phyloP scores from a whole-genome alignment of 1,140 invertebrate species.

The Psix sp. region DNA sequence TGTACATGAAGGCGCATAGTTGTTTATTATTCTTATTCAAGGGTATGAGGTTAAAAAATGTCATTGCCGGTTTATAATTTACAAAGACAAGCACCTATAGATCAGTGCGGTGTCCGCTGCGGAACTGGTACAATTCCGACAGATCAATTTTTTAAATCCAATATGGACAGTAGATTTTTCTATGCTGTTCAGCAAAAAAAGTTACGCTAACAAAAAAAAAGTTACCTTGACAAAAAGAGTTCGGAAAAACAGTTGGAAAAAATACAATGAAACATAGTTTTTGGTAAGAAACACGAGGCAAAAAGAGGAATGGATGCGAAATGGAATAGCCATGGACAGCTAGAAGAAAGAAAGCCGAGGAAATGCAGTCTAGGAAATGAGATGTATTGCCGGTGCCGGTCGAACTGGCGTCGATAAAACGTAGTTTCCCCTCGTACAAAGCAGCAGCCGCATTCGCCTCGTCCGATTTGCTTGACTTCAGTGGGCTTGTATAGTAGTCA shows the following conservation, averaged over 20 bases:
- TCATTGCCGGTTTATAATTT: conserved; percentile 30
- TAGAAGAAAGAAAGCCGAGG: conserved; percentile 31
- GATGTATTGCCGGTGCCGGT: conserved; percentile 24
- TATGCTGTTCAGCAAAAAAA: conserved; percentile 12
- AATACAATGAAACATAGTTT: too few species aligned
- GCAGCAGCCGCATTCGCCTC: conserved; percentile 19
- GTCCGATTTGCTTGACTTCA: conserved; percentile 30
- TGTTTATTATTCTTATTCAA: conserved; percentile 20
- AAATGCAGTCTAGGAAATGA: conserved; percentile 47
- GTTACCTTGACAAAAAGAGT: too few species aligned
- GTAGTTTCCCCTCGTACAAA: conserved; percentile 38
- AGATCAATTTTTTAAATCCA: conserved; percentile 65
- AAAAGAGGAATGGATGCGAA: conserved; percentile 8
- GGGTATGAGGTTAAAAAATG: conserved; percentile 7
- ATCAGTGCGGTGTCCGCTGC: conserved; percentile 14
- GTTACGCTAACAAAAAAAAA: conserved; percentile 1
- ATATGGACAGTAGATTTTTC: too few species aligned
- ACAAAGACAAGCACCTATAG: conserved; percentile 15
- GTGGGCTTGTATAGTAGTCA: not conserved
- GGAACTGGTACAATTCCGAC: conserved; percentile 9
- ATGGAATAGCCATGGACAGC: conserved; percentile 29
- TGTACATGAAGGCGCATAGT: not conserved
- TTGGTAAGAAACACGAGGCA: conserved; percentile 1
- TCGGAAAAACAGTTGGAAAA: too few species aligned
- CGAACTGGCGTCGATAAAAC: conserved; percentile 37